Percentiles rank a stretch among this genome's conserved stretches.
phyloP scores from a whole-genome alignment of 2,888 invertebrate genomes.

The Dasypolia templi region DNA sequence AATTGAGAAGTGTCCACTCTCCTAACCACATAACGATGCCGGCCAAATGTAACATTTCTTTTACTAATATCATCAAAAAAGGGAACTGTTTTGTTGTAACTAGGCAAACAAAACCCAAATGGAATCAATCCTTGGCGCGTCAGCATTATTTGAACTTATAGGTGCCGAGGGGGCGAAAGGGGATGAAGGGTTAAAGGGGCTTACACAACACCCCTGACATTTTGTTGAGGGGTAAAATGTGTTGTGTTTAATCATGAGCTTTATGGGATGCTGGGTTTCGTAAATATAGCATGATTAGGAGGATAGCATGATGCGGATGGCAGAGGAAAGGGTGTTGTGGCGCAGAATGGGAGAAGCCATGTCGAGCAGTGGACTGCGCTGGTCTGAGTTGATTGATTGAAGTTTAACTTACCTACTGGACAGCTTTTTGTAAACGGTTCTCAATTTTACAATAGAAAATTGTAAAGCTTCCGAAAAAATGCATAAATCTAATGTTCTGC shows the following conservation, averaged over 20 bases:
- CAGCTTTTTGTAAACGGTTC: background rate
- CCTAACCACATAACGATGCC: conserved; percentile 34
- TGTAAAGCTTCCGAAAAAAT: background rate
- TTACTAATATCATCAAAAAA: conserved; percentile 35
- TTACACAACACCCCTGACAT: conserved; percentile 45
- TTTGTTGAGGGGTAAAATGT: conserved; percentile 42
- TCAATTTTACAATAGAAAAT: background rate
- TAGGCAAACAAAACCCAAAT: conserved; percentile 56
- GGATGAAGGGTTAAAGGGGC: conserved; percentile 24
- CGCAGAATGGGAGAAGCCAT: too few species aligned
- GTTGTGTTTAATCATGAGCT: conserved; percentile 54
- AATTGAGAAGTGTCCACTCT: conserved; percentile 33
- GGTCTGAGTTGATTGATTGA: too few species aligned
- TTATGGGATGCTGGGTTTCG: conserved; percentile 38
- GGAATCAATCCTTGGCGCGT: conserved; percentile 57
- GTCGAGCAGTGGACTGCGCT: too few species aligned
- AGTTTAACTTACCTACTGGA: too few species aligned
- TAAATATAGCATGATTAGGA: conserved; percentile 42
- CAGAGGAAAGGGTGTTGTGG: too few species aligned
- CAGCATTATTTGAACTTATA: conserved; percentile 61
- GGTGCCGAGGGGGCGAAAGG: conserved; percentile 30
- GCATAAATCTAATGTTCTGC: too few species aligned
- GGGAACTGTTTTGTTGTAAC: conserved; percentile 47
- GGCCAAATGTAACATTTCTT: conserved; percentile 43
- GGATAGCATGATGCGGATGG: too few species aligned